Percentiles rank a stretch among this genome's conserved stretches.
These are phyloP conservation scores for Planococcus citri DNA, from an alignment of 1,140 invertebrate genomes.

Conservation along the genomic window DNA sequence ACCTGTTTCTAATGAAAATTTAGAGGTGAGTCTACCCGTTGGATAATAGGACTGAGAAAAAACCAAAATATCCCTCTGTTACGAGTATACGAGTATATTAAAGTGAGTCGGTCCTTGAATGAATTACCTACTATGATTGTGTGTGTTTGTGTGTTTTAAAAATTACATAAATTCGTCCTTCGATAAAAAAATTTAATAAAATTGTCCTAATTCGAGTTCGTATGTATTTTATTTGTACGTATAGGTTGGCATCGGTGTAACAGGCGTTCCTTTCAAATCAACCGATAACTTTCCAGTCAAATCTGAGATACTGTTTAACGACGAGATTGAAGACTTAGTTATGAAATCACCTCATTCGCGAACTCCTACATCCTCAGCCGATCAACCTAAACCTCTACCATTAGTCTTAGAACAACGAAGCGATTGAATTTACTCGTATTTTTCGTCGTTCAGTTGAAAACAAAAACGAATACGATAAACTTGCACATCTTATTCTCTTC, in stretches of 20 bases:
- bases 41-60: slow-evolving; percentile 8
- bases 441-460: too few relatives aligned
- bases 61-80: too few relatives aligned
- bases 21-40: slow-evolving; percentile 24
- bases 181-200: too few relatives aligned
- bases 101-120: not conserved
- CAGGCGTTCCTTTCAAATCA: slow-evolving; percentile 50
- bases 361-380: slow-evolving; percentile 15
- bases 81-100: not conserved
- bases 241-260: slow-evolving; percentile 45
- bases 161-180: too few relatives aligned
- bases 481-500: not conserved
- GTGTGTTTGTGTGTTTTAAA: too few relatives aligned
- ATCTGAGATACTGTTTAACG: slow-evolving; percentile 29
- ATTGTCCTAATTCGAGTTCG: too few relatives aligned
- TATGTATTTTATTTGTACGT: too few relatives aligned
- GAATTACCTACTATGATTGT: not conserved
- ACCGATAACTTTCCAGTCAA: slow-evolving; percentile 24
- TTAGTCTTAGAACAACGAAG: slow-evolving; percentile 26
- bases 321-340: slow-evolving; percentile 32
- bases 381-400: slow-evolving; percentile 23
- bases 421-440: slow-evolving; percentile 23
- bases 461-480: not conserved
- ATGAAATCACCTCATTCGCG: slow-evolving; percentile 25
- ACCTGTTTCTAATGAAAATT: slow-evolving; percentile 26